These are phyloP conservation scores for Campylorhamphus procurvoides DNA, from an alignment of 2,113 vertebrate genomes.

Conservation along the genomic window DNA sequence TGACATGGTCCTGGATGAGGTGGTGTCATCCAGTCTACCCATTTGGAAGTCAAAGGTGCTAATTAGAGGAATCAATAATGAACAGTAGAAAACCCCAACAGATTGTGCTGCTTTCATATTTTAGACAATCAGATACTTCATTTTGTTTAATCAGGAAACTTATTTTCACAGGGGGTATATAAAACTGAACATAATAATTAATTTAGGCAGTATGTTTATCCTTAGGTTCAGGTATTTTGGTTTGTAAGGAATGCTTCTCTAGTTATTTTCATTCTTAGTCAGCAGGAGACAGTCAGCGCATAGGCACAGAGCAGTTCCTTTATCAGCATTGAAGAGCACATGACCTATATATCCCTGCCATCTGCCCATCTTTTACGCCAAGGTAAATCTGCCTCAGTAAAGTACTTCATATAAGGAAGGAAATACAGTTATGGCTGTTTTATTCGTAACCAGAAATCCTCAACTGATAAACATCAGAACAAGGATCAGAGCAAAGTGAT, in stretches of 20 bases:
- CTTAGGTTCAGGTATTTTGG: not conserved
- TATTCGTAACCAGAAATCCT: not conserved
- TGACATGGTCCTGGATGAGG: not conserved
- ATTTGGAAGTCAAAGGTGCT: slow-evolving; percentile 2
- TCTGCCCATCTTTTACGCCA: not conserved
- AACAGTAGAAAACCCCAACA: not conserved
- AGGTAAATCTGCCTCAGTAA: slow-evolving; percentile 16
- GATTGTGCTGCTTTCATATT: not conserved
- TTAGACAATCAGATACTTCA: not conserved
- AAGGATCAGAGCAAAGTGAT: not conserved
- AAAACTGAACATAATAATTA: not conserved
- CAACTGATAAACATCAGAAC: not conserved
- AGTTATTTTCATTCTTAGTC: not conserved
- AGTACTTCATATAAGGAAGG: not conserved
- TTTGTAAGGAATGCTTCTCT: not conserved
- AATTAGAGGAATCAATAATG: not conserved
- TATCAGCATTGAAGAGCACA: not conserved
- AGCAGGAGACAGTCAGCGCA: not conserved
- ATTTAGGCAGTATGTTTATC: not conserved
- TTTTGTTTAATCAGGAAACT: not conserved
- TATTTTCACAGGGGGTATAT: not conserved
- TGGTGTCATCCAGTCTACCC: not conserved
- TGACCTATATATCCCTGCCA: slow-evolving; percentile 33
- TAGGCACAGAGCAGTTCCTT: not conserved
- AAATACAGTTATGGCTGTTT: not conserved